Evolutionary conservation across 1,140 invertebrate genomes (phyloP).

Genomic region (Zeugodacus cucurbitae): DNA sequence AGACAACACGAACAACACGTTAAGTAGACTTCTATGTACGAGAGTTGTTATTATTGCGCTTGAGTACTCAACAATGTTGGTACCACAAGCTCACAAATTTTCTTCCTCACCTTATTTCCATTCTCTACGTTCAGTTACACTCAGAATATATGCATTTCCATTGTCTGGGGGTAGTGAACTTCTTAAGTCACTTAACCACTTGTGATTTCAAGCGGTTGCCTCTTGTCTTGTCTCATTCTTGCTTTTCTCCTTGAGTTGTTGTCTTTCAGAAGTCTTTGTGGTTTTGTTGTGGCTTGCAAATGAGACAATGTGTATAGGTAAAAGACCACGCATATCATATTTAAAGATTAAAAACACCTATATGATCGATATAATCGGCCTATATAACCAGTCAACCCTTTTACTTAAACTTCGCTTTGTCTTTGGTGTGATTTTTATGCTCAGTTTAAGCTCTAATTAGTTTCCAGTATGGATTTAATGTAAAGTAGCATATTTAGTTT

Average conservation of each 20-base stretch:
- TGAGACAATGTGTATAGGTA: not conserved
- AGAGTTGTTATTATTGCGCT: too few relatives aligned
- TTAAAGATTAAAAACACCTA: not conserved
- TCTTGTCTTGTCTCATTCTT: too few relatives aligned
- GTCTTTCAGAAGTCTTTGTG: not conserved
- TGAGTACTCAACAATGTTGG: too few relatives aligned
- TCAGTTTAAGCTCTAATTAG: not conserved
- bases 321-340: not conserved
- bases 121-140: not conserved
- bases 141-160: not conserved
- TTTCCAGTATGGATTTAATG: not conserved
- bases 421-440: not conserved
- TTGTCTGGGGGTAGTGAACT: too few relatives aligned
- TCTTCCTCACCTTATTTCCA: not conserved
- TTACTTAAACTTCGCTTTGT: too few relatives aligned
- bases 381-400: too few relatives aligned
- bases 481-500: not conserved
- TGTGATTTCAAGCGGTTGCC: too few relatives aligned
- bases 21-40: too few relatives aligned
- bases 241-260: too few relatives aligned
- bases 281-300: not conserved
- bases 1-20: too few relatives aligned
- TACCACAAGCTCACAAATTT: too few relatives aligned
- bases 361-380: not conserved
- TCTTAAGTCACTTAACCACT: too few relatives aligned